Base-by-base conservation (phyloP, 1,140 invertebrate genomes). In the Drosophila melanica region DNA sequence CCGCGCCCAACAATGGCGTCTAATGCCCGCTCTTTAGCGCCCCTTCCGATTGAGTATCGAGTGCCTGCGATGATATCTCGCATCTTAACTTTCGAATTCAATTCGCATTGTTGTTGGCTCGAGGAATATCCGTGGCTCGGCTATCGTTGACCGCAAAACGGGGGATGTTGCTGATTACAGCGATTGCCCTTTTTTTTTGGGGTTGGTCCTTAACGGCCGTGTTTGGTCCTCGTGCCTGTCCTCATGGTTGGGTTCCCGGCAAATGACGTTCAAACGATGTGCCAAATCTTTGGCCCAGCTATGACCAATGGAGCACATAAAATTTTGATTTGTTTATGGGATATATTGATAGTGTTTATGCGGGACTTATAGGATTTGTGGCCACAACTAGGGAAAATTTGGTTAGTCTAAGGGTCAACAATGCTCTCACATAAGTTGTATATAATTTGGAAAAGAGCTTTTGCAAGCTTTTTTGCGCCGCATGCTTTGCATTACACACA, bases 241-340 rank as follows among this genome's bases (percentile, higher is more conserved):
- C 39, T 20, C 9, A 23, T 47, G 59, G 62, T 66, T 62, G 63
- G 80, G 71, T 44, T 73, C 65, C 45, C 59, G 62, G 53, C 80
- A 71, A 86, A 79, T 67, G 75, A 51, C 51, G 75, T 77, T 66
- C 79, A 82, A 74, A 86, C 82, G 84, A 86, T 54, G 82, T 86
- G 82, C 64, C 71, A 86, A 86, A 82, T 76, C 84, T 59, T 76
- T 58, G 59, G n/a, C 41, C 27, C 30, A 60, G 65, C 55, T 75
- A 72, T 68, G 45, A 68, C 69, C 77, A 73, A 73, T 73, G 70
- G 54, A 60, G 70, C 70, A 45, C 33, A 73, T 73, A 73, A 59
- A 68, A 68, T 54, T 41, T 72, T 73, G 70, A 73, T 73, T 71
- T 58, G 41, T 48, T 55, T 63, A 16, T 51, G 45, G 37, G 10